phyloP scores from a whole-genome alignment of 2,113 vertebrate species.

The Anguilla rostrata region DNA sequence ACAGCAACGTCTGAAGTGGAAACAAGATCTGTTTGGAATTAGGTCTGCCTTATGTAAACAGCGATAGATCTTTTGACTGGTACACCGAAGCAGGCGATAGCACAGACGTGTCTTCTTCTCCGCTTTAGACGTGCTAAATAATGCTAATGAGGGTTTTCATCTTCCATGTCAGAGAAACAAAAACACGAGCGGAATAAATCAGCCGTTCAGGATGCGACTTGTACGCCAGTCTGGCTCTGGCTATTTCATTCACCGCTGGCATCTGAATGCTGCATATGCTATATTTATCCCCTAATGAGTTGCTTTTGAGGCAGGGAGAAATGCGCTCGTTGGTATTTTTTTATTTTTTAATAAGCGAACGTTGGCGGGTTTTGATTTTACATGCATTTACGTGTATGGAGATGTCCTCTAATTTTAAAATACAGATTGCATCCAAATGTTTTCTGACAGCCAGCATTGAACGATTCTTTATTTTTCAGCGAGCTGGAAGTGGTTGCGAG shows the following conservation, averaged over 20 bases:
- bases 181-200: not conserved
- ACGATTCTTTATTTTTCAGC: constrained; percentile 37
- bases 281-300: constrained; percentile 40
- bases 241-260: constrained; percentile 4
- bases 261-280: constrained; percentile 34
- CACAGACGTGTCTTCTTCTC: not conserved
- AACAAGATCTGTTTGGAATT: not conserved
- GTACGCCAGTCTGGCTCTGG: not conserved
- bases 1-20: not conserved
- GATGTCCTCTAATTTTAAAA: constrained; percentile 29
- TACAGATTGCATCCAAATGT: constrained; percentile 35
- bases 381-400: constrained; percentile 15
- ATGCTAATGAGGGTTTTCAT: constrained; percentile 1
- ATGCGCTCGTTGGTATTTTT: constrained; percentile 36
- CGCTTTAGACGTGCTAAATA: not conserved
- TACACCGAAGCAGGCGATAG: not conserved
- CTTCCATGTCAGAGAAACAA: constrained; percentile 5
- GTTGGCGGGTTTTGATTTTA: constrained; percentile 26
- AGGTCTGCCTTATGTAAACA: not conserved
- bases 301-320: constrained; percentile 29
- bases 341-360: constrained; percentile 24
- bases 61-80: not conserved
- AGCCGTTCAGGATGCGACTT: not conserved
- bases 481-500: constrained; percentile 35
- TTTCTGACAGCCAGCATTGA: constrained; percentile 23